phyloP scores from a whole-genome alignment of 2,797 vertebrate genomes.

The Sebastiscus albofasciatus region DNA sequence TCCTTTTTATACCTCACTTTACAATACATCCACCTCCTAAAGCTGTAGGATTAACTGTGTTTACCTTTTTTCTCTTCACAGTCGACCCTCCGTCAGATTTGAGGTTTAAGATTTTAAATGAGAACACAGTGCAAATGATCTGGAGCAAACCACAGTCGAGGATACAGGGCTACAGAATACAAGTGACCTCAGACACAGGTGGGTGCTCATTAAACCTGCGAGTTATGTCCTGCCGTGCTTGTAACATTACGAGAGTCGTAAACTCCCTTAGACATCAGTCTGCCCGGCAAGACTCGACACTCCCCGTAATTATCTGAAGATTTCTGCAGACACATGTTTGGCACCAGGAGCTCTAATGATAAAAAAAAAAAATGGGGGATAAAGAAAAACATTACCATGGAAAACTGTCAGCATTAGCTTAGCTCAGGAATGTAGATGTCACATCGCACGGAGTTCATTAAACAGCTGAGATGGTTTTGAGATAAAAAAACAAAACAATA shows the following conservation, averaged over 20 bases:
- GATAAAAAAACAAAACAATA: not conserved
- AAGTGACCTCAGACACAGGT: constrained; percentile 90
- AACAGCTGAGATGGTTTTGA: constrained; percentile 1
- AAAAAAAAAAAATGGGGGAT: not conserved
- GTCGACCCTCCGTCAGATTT: constrained; percentile 93
- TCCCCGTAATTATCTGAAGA: constrained; percentile 38
- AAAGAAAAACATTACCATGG: constrained; percentile 42
- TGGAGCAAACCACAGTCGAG: constrained; percentile 87
- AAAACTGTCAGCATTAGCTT: constrained; percentile 9
- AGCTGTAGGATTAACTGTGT: constrained; percentile 54
- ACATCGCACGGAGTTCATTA: not conserved
- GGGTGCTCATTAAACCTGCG: constrained; percentile 64
- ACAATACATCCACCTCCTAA: constrained; percentile 44
- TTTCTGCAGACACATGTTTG: constrained; percentile 33
- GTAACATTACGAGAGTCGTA: constrained; percentile 41
- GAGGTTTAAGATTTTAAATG: constrained; percentile 97
- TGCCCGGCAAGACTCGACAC: constrained; percentile 39
- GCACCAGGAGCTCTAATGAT: constrained; percentile 22
- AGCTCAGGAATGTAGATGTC: not conserved
- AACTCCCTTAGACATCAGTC: constrained; percentile 24
- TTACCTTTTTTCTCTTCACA: constrained; percentile 81
- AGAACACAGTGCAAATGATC: constrained; percentile 93
- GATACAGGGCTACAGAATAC: constrained; percentile 93
- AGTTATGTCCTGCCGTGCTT: constrained; percentile 39
- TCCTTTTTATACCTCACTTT: constrained; percentile 72